phyloP scores from a whole-genome alignment of 2,113 vertebrate species.

The Dunckerocampus dactyliophorus region DNA sequence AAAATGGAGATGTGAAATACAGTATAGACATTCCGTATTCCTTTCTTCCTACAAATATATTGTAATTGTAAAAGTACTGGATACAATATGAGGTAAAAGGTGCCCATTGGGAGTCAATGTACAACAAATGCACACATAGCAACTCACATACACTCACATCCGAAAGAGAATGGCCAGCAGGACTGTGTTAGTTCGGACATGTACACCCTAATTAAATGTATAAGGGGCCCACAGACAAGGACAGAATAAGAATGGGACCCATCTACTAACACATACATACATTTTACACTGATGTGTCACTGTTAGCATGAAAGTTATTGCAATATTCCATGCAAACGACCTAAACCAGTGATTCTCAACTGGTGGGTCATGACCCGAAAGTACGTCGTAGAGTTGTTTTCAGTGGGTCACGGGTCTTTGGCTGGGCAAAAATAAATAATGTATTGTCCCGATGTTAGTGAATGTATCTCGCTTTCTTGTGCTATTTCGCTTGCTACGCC shows the following conservation, averaged over 20 bases:
- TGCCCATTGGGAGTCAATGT: constrained; percentile 42
- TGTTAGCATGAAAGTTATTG: no score
- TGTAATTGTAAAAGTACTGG: constrained; percentile 8
- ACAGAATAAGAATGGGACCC: constrained; percentile 46
- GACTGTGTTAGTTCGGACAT: constrained; percentile 53
- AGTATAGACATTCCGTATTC: not conserved
- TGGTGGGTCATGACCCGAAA: no score
- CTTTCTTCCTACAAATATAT: not conserved
- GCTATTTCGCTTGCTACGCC: no score
- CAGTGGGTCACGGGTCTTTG: no score
- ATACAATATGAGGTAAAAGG: constrained; percentile 44
- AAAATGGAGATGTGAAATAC: not conserved
- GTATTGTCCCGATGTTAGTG: no score
- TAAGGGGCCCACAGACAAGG: constrained; percentile 47
- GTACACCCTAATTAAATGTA: constrained; percentile 64
- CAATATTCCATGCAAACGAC: not conserved
- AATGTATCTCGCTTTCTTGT: no score
- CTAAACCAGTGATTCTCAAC: no score
- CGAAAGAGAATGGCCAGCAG: constrained; percentile 49
- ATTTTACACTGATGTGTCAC: not conserved
- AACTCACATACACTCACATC: constrained; percentile 16
- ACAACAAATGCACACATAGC: constrained; percentile 19
- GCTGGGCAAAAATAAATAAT: no score
- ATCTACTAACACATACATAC: constrained; percentile 12
- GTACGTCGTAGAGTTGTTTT: no score